Conservation (phyloP, 2,888 invertebrate species). For the Argyresthia albistria region DNA sequence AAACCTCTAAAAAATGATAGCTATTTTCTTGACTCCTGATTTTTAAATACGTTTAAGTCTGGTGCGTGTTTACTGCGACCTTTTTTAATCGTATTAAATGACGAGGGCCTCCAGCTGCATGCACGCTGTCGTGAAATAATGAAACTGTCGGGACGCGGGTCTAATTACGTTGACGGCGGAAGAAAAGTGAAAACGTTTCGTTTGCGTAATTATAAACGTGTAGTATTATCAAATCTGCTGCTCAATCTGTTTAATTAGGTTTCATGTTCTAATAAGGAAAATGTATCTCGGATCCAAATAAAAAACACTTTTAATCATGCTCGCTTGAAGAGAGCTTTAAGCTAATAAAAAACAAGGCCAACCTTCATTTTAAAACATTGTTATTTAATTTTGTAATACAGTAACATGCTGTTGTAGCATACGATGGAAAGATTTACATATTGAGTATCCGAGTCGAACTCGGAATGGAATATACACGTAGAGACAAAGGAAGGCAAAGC, state of each 20-base stretch:
- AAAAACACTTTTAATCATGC: too few species aligned
- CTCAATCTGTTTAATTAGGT: not conserved
- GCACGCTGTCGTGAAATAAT: slow-evolving; percentile 40
- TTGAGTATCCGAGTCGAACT: too few species aligned
- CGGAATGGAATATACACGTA: too few species aligned
- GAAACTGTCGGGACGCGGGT: slow-evolving; percentile 36
- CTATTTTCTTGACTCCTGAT: not conserved
- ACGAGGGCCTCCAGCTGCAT: slow-evolving; percentile 34
- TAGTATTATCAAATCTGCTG: slow-evolving; percentile 5
- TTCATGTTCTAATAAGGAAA: not conserved
- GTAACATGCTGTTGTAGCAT: too few species aligned
- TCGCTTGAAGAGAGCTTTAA: too few species aligned
- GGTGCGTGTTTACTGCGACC: slow-evolving; percentile 35
- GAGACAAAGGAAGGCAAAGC: too few species aligned
- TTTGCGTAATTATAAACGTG: slow-evolving; percentile 4
- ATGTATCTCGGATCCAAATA: too few species aligned
- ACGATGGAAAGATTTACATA: too few species aligned
- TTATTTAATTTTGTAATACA: too few species aligned
- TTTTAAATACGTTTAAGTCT: slow-evolving; percentile 30
- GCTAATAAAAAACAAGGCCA: too few species aligned
- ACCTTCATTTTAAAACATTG: too few species aligned
- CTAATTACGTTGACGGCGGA: slow-evolving; percentile 29
- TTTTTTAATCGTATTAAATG: slow-evolving; percentile 51
- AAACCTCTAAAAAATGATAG: too few species aligned
- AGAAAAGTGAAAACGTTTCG: slow-evolving; percentile 7